These are phyloP conservation scores for Agriotes lineatus DNA, from an alignment of 2,888 invertebrate genomes.

Conservation along the genomic window DNA sequence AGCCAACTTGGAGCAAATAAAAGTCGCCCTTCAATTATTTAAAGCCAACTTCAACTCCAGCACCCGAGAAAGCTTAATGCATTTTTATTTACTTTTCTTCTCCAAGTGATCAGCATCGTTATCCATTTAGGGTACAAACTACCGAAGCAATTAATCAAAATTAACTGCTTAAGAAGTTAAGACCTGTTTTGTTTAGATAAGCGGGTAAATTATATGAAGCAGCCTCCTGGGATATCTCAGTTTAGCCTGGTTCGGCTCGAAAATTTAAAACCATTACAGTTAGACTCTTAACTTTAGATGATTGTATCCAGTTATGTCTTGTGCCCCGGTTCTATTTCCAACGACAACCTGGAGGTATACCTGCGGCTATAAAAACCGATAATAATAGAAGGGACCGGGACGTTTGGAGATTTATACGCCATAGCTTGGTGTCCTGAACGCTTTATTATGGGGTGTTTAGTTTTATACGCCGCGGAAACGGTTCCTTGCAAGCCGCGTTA, in stretches of 20 bases:
- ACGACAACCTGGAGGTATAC: background rate
- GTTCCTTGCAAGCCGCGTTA: slow-evolving; percentile 14
- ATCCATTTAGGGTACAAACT: slow-evolving; percentile 24
- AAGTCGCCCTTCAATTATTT: slow-evolving; percentile 26
- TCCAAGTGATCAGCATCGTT: slow-evolving; percentile 29
- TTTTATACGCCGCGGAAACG: slow-evolving; percentile 17
- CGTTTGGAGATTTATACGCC: background rate
- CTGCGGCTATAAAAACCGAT: background rate
- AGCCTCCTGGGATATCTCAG: background rate
- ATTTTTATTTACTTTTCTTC: slow-evolving; percentile 28
- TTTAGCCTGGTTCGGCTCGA: background rate
- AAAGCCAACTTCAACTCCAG: slow-evolving; percentile 11
- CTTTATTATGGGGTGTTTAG: slow-evolving; percentile 18
- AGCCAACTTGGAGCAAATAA: slow-evolving; percentile 22
- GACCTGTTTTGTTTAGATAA: slow-evolving; percentile 25
- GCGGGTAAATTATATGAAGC: slow-evolving; percentile 6
- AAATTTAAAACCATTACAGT: no score
- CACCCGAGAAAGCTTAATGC: slow-evolving; percentile 14
- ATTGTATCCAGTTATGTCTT: no score
- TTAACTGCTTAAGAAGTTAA: slow-evolving; percentile 19
- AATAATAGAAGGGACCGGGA: background rate
- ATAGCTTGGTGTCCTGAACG: slow-evolving; percentile 3
- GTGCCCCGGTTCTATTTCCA: background rate
- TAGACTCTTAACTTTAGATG: background rate
- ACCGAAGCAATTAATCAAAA: slow-evolving; percentile 31